These are phyloP conservation scores for Orchesella cincta DNA, from an alignment of 1,140 invertebrate species.

Conservation along the genomic window DNA sequence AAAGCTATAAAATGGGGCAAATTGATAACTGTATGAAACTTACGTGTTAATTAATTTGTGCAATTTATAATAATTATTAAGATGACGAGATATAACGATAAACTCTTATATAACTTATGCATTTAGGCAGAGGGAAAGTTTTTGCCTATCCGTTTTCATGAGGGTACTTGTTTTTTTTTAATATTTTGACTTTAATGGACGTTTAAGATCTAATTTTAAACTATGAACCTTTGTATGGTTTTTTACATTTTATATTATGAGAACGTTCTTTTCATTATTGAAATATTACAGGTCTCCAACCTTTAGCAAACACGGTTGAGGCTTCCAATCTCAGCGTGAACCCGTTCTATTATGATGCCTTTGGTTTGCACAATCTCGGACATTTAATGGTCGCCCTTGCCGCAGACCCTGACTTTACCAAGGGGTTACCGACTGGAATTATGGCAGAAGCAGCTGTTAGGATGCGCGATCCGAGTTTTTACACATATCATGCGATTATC, in stretches of 20 bases:
- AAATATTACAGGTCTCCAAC: too few species aligned
- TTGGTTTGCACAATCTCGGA: conserved; percentile 25
- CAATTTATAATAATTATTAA: background rate
- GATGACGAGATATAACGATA: background rate
- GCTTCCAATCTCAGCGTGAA: background rate
- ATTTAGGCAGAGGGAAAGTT: background rate
- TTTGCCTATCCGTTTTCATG: conserved; percentile 1
- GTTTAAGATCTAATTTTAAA: too few species aligned
- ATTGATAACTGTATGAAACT: background rate
- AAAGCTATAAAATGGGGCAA: background rate
- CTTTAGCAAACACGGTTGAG: conserved; percentile 4
- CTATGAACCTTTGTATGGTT: too few species aligned
- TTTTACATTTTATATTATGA: too few species aligned
- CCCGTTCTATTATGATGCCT: conserved; percentile 20
- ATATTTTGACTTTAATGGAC: too few species aligned
- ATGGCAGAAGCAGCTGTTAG: background rate
- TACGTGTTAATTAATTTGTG: background rate
- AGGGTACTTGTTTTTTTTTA: too few species aligned
- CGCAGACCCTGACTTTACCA: background rate
- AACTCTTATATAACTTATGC: background rate
- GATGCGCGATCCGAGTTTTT: conserved; percentile 19
- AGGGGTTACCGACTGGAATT: background rate
- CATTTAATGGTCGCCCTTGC: background rate
- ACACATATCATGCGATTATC: background rate
- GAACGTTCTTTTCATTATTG: too few species aligned